phyloP scores from a whole-genome alignment of 1,140 invertebrate species.

The Dinoponera quadriceps region DNA sequence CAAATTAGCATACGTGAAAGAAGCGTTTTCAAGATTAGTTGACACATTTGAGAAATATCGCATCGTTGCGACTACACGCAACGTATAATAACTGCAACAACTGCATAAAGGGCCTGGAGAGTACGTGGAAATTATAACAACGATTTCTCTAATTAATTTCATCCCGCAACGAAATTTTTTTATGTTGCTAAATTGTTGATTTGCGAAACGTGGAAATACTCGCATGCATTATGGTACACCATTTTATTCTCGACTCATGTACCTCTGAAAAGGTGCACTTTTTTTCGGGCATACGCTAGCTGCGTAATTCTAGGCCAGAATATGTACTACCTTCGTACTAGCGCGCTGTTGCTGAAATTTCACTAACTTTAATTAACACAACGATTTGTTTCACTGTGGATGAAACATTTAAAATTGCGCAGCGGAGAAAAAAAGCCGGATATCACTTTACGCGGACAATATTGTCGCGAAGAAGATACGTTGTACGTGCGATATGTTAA shows the following conservation, averaged over 20 bases:
- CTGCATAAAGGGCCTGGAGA: neutral
- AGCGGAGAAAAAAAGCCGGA: neutral
- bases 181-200: slow-evolving; percentile 7
- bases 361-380: slow-evolving; percentile 16
- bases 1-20: neutral
- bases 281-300: neutral
- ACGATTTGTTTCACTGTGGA: slow-evolving; percentile 10
- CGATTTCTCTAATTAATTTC: slow-evolving; percentile 24
- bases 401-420: slow-evolving; percentile 26
- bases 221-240: neutral
- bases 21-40: neutral
- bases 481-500: neutral
- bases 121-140: neutral
- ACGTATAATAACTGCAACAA: neutral
- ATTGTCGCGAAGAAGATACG: neutral
- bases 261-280: neutral
- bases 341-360: neutral
- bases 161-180: neutral
- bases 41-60: neutral
- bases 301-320: slow-evolving; percentile 11
- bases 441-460: neutral
- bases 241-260: neutral
- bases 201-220: neutral
- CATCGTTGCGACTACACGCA: neutral
- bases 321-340: neutral